A percentile compares a stretch with the other conserved stretches of the same genome.
phyloP scores from a whole-genome alignment of 2,113 vertebrate genomes.

The Bubalus kerabau region DNA sequence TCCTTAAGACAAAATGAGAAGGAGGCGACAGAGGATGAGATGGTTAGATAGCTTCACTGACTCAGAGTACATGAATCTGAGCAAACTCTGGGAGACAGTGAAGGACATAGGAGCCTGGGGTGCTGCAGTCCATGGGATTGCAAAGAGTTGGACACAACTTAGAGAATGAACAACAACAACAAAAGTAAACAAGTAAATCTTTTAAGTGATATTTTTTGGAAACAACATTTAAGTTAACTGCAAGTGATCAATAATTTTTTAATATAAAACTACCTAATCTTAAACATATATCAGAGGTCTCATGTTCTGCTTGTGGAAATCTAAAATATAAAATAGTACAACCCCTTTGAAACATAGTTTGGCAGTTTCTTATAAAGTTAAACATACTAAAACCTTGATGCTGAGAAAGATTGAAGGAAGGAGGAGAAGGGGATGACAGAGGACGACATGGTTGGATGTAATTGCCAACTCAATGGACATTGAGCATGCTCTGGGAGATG shows the following conservation, averaged over 20 bases:
- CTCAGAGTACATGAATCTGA: background rate
- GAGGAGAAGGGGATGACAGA: background rate
- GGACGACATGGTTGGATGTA: background rate
- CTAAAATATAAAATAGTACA: background rate
- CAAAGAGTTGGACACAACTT: background rate
- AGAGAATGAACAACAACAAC: background rate
- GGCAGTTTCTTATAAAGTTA: background rate
- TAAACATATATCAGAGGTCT: background rate
- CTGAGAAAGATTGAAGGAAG: background rate
- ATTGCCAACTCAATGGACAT: background rate
- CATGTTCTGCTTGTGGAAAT: background rate
- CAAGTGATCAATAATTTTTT: background rate
- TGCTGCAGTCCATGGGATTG: background rate
- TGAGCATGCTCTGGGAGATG: background rate
- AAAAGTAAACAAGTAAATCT: background rate
- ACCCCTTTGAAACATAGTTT: background rate
- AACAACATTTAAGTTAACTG: background rate
- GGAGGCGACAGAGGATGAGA: background rate
- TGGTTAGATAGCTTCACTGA: background rate
- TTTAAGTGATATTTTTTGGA: background rate
- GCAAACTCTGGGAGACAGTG: background rate
- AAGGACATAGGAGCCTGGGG: background rate
- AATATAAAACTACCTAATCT: background rate
- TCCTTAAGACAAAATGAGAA: background rate
- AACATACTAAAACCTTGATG: background rate